Evolutionary conservation across 2,797 vertebrate genomes (phyloP).

Genomic region (Acipenser ruthenus): DNA sequence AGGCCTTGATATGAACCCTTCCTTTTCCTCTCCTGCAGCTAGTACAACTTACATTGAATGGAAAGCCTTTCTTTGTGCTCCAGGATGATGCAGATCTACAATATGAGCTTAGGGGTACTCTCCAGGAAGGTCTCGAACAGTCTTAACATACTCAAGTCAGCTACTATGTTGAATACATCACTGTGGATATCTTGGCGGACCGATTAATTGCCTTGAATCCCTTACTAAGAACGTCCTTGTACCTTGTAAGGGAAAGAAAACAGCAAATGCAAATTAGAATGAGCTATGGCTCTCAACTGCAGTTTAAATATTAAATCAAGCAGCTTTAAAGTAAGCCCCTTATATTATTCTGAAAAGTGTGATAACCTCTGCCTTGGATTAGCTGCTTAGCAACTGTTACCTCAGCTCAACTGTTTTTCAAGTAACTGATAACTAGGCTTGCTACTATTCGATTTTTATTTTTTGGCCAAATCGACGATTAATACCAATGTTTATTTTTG

Average conservation of each 20-base stretch:
- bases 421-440: too few relatives aligned
- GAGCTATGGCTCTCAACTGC: background rate
- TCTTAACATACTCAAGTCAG: slow-evolving; percentile 59
- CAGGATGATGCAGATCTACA: slow-evolving; percentile 52
- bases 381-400: too few relatives aligned
- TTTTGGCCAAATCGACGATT: too few relatives aligned
- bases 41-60: slow-evolving; percentile 49
- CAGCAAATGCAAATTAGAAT: background rate
- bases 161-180: slow-evolving; percentile 32
- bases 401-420: too few relatives aligned
- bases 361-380: too few relatives aligned
- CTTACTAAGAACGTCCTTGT: slow-evolving; percentile 4
- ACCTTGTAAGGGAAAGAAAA: slow-evolving; percentile 32
- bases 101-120: slow-evolving; percentile 52
- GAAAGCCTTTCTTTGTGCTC: slow-evolving; percentile 25
- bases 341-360: too few relatives aligned
- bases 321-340: too few relatives aligned
- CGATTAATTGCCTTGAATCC: background rate
- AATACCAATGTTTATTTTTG: too few relatives aligned
- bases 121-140: slow-evolving; percentile 59
- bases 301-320: too few relatives aligned
- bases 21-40: too few relatives aligned
- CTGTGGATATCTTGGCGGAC: slow-evolving; percentile 19
- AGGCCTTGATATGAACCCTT: too few relatives aligned
- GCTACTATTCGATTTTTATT: too few relatives aligned